Evolutionary conservation across 2,888 invertebrate species (phyloP).

Genomic region (Augochlorella aurata): DNA sequence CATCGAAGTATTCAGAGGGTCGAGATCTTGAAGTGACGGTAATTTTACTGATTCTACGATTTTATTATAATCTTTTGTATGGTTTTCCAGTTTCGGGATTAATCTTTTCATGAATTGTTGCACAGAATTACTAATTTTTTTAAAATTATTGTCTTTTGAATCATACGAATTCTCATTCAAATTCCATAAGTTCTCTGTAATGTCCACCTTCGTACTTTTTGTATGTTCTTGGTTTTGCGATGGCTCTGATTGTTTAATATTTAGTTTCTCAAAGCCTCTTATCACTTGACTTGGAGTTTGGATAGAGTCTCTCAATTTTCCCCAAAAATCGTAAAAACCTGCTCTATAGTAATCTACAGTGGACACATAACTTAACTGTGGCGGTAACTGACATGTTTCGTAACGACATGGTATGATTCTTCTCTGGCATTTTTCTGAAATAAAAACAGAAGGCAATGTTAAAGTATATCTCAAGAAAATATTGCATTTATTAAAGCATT

Average conservation of each 20-base stretch:
- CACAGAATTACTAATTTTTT: constrained; percentile 36
- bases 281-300: constrained; percentile 56
- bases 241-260: neutral
- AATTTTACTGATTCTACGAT: constrained; percentile 60
- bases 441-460: neutral
- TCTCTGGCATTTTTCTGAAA: constrained; percentile 83
- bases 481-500: neutral
- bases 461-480: neutral
- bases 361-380: constrained; percentile 86
- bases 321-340: constrained; percentile 88
- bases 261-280: neutral
- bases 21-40: constrained; percentile 63
- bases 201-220: neutral
- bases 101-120: constrained; percentile 53
- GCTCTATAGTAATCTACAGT: constrained; percentile 85
- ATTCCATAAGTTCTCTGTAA: neutral
- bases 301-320: constrained; percentile 85
- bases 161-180: neutral
- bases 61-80: constrained; percentile 40
- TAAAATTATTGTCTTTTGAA: constrained; percentile 22
- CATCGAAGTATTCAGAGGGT: constrained; percentile 31
- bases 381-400: constrained; percentile 86
- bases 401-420: constrained; percentile 90
- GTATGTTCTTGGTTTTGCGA: neutral
- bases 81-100: constrained; percentile 26